phyloP scores from a whole-genome alignment of 2,888 invertebrate genomes.

The Agrochola litura region DNA sequence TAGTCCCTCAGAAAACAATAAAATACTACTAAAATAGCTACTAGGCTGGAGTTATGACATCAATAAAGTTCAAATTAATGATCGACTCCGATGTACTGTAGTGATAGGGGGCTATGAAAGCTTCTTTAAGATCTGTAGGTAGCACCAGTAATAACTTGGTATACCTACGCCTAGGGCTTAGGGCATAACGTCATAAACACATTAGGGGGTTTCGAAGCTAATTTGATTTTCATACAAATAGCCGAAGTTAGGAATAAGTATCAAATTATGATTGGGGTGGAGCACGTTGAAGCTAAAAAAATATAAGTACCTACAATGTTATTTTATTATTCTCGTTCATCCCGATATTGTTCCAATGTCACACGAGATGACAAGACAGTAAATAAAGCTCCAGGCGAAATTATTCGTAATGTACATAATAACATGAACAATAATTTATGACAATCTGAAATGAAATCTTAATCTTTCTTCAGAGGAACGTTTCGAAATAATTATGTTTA shows the following conservation, averaged over 20 bases:
- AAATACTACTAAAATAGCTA: constrained; percentile 77
- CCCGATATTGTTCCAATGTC: background rate
- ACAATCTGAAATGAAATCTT: constrained; percentile 27
- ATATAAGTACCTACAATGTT: background rate
- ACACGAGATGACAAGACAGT: background rate
- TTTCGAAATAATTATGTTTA: constrained; percentile 42
- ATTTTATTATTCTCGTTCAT: constrained; percentile 13
- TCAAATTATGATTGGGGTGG: constrained; percentile 9
- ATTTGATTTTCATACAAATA: constrained; percentile 36
- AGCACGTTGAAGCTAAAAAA: constrained; percentile 10
- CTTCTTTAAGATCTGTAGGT: constrained; percentile 18
- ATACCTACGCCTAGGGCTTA: constrained; percentile 24
- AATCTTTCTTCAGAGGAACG: constrained; percentile 22
- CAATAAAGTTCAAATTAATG: constrained; percentile 80
- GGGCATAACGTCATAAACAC: background rate
- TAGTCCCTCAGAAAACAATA: constrained; percentile 74
- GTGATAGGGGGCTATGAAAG: constrained; percentile 56
- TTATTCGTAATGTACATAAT: constrained; percentile 7
- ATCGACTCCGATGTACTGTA: constrained; percentile 65
- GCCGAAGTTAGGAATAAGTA: constrained; percentile 14
- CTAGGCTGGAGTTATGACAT: constrained; percentile 76
- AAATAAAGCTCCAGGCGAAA: constrained; percentile 1
- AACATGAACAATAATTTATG: constrained; percentile 14
- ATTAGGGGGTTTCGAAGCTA: constrained; percentile 6
- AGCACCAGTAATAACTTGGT: constrained; percentile 24